Conservation (phyloP, 2,888 invertebrate genomes). For the Dinocampus coccinellae region DNA sequence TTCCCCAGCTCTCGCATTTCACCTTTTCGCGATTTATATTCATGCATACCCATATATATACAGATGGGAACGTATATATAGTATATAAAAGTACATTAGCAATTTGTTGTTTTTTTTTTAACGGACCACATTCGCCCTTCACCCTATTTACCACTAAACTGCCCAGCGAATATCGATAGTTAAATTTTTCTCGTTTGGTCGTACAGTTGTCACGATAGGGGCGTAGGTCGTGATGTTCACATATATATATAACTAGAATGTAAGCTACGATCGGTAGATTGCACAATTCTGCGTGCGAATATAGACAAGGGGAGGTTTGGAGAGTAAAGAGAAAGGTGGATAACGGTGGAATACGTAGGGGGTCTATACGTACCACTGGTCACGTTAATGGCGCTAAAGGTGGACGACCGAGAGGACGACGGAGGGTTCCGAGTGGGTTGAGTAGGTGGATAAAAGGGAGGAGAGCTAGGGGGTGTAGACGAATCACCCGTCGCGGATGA, state of each 20-base stretch:
- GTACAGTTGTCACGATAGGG: conserved; percentile 46
- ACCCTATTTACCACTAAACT: background rate
- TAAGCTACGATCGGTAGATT: background rate
- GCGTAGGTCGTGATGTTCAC: background rate
- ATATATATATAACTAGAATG: background rate
- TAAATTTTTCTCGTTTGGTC: conserved; percentile 28
- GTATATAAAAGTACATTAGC: background rate
- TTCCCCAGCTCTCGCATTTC: background rate
- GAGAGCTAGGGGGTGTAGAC: conserved; percentile 41
- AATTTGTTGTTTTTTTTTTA: background rate
- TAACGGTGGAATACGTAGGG: background rate
- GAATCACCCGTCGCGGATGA: conserved; percentile 58
- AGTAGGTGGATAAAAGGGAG: conserved; percentile 1
- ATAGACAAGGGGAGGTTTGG: background rate
- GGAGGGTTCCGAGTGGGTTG: background rate
- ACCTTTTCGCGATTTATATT: background rate
- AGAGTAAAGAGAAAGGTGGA: background rate
- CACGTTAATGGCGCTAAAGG: conserved; percentile 48
- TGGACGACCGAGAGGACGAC: conserved; percentile 36
- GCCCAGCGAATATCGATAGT: conserved; percentile 13
- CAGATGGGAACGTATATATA: background rate
- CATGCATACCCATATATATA: background rate
- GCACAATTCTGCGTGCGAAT: too few species aligned
- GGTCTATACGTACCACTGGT: conserved; percentile 8
- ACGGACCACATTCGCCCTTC: background rate